Evolutionary conservation across 2,797 vertebrate species (phyloP).

Genomic region (Telmatherina bonti): DNA sequence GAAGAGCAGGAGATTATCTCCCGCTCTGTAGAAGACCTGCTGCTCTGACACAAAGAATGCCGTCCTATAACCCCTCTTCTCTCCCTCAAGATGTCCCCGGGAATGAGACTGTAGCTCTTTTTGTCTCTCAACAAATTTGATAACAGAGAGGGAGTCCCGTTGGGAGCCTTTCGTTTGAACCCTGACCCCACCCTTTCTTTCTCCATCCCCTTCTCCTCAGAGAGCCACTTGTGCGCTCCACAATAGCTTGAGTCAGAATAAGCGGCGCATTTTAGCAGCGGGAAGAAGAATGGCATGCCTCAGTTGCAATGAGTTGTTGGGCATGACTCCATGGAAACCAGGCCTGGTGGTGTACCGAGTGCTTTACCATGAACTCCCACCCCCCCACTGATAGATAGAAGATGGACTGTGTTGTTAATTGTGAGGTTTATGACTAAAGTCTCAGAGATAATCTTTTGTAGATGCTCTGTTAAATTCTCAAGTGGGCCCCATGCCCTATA

Average conservation of each 20-base stretch:
- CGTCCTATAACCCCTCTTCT: constrained; percentile 61
- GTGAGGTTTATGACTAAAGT: constrained; percentile 79
- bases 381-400: constrained; percentile 75
- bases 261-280: constrained; percentile 68
- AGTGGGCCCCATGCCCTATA: constrained; percentile 74
- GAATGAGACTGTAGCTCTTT: constrained; percentile 79
- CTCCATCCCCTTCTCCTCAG: constrained; percentile 78
- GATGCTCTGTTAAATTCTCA: constrained; percentile 70
- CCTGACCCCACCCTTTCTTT: constrained; percentile 82
- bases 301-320: constrained; percentile 67
- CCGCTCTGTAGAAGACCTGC: constrained; percentile 34
- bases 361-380: constrained; percentile 58
- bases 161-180: constrained; percentile 80
- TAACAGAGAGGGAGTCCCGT: constrained; percentile 78
- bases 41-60: constrained; percentile 56
- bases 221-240: constrained; percentile 86
- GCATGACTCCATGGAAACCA: constrained; percentile 87
- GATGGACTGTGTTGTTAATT: constrained; percentile 81
- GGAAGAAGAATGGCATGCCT: constrained; percentile 83
- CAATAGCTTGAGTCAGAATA: constrained; percentile 85
- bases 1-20: constrained; percentile 35
- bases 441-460: constrained; percentile 83
- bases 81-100: constrained; percentile 66
- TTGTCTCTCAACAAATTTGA: constrained; percentile 85
- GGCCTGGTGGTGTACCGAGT: constrained; percentile 57